Percentiles rank a stretch among this genome's conserved stretches.
Evolutionary conservation across 2,888 invertebrate genomes (phyloP).

Genomic region (Eubasilissa splendida): DNA sequence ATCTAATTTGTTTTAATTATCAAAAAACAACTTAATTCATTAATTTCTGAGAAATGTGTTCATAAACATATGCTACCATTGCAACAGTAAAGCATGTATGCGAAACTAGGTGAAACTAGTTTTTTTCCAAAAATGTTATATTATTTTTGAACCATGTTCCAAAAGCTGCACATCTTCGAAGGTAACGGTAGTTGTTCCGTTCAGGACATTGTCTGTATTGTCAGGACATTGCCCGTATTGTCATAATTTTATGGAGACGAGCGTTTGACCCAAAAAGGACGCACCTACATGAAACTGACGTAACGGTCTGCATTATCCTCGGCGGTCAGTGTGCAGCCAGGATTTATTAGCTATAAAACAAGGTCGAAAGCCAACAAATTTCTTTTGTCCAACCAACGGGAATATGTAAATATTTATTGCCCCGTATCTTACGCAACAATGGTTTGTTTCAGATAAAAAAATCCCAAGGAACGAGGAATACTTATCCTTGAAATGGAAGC

Average conservation of each 20-base stretch:
- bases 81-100: no score
- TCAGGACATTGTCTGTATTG: not conserved
- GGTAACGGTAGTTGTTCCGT: constrained; percentile 12
- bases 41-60: no score
- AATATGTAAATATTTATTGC: constrained; percentile 49
- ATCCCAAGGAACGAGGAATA: not conserved
- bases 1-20: no score
- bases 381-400: constrained; percentile 30
- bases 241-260: constrained; percentile 33
- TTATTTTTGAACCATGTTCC: not conserved
- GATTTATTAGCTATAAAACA: constrained; percentile 30
- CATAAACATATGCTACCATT: no score
- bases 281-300: not conserved
- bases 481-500: not conserved
- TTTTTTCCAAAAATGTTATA: not conserved
- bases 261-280: constrained; percentile 22
- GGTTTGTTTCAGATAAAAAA: not conserved
- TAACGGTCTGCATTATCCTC: not conserved
- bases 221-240: not conserved
- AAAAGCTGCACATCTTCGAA: not conserved
- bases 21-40: no score
- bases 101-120: no score
- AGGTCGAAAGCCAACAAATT: constrained; percentile 29
- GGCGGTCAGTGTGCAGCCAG: constrained; percentile 15
- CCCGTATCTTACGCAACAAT: constrained; percentile 29